Percentiles rank a stretch among this genome's conserved stretches.
Evolutionary conservation across 2,113 vertebrate species (phyloP).

Genomic region (Nerophis ophidion): DNA sequence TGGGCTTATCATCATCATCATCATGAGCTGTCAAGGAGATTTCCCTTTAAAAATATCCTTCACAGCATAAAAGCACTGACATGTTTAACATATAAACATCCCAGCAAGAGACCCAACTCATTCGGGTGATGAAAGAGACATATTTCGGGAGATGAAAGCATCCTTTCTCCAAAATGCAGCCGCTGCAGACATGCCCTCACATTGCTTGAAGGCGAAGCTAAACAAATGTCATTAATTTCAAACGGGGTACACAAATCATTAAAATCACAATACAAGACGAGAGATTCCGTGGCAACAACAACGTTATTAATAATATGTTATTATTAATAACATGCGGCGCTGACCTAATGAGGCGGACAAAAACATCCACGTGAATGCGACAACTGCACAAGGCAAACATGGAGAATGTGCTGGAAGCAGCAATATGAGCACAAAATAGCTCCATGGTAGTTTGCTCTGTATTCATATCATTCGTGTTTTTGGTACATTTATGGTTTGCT

Average conservation of each 20-base stretch:
- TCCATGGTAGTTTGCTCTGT: no score
- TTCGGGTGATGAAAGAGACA: conserved; percentile 55
- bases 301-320: conserved; percentile 12
- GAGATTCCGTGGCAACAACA: conserved; percentile 31
- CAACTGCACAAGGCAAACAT: conserved; percentile 2
- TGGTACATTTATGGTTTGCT: no score
- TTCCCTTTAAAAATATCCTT: conserved; percentile 16
- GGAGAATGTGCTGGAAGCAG: not conserved
- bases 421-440: no score
- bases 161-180: conserved; percentile 31
- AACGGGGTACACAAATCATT: conserved; percentile 40
- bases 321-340: conserved; percentile 8
- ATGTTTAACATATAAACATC: conserved; percentile 32
- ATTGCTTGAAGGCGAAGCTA: conserved; percentile 30
- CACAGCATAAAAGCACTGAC: conserved; percentile 15
- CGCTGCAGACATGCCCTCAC: conserved; percentile 26
- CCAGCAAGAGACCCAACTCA: conserved; percentile 43
- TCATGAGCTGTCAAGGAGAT: conserved; percentile 32
- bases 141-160: conserved; percentile 48
- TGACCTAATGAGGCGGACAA: conserved; percentile 51
- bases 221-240: conserved; percentile 35
- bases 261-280: conserved; percentile 30
- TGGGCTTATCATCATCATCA: conserved; percentile 6
- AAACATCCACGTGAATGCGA: conserved; percentile 11
- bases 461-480: no score